Percentiles rank a stretch among this genome's conserved stretches.
These are phyloP conservation scores for Tuta absoluta DNA, from an alignment of 2,888 invertebrate genomes.

Conservation along the genomic window DNA sequence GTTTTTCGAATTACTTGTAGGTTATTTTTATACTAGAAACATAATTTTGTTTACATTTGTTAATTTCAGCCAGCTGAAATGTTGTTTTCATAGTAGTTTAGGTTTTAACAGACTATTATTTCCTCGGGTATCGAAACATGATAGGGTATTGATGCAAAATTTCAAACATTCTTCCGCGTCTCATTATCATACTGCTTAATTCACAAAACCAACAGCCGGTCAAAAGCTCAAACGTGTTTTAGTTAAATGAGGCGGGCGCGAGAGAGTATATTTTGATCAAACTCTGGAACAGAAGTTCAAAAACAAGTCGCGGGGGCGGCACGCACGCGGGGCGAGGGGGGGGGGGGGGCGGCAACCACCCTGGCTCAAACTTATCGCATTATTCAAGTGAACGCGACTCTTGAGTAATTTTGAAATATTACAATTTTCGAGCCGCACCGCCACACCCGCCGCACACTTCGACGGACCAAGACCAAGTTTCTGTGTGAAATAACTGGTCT, in stretches of 20 bases:
- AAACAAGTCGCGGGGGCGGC: constrained; percentile 68
- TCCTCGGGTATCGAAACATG: neutral
- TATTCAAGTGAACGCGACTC: constrained; percentile 80
- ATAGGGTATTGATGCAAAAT: too few relatives aligned
- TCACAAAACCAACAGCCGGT: constrained; percentile 30
- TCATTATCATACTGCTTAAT: constrained; percentile 23
- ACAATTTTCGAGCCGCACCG: constrained; percentile 76
- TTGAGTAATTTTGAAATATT: constrained; percentile 82
- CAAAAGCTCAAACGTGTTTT: constrained; percentile 43
- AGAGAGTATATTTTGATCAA: constrained; percentile 75
- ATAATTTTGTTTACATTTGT: neutral
- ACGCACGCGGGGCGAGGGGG: constrained; percentile 64
- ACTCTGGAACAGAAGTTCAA: constrained; percentile 75
- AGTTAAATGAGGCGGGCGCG: constrained; percentile 57
- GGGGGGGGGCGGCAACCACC: constrained; percentile 52
- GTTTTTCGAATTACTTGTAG: constrained; percentile 21
- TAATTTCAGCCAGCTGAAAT: neutral
- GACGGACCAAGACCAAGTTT: constrained; percentile 58
- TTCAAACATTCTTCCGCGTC: constrained; percentile 15
- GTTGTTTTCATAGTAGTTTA: neutral
- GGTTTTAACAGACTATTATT: neutral
- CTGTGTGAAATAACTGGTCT: constrained; percentile 30
- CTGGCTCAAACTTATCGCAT: constrained; percentile 74
- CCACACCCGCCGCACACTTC: constrained; percentile 50
- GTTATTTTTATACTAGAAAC: neutral